Conservation (phyloP, 2,888 invertebrate species). For the Uropetala carovei region DNA sequence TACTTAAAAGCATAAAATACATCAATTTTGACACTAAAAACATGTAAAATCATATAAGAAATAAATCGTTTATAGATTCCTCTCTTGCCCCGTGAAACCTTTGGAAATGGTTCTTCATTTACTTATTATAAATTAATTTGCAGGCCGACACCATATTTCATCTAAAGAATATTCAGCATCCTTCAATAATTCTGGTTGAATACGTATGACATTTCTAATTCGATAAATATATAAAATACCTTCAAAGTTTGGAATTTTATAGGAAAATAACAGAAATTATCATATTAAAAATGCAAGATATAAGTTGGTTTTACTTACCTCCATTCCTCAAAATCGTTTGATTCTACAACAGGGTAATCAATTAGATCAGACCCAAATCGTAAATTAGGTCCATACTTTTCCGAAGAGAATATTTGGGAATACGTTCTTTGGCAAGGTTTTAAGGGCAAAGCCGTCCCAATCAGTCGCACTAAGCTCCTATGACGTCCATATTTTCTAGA, state of each 20-base stretch:
- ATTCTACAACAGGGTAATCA: background rate
- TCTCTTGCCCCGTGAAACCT: no score
- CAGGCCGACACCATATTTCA: no score
- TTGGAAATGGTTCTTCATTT: no score
- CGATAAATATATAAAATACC: background rate
- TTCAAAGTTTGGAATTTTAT: background rate
- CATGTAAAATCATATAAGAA: no score
- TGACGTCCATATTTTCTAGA: constrained; percentile 48
- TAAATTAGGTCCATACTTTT: background rate
- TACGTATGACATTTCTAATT: no score
- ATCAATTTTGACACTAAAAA: no score
- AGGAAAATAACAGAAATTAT: background rate
- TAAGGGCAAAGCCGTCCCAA: constrained; percentile 29
- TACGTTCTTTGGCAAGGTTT: constrained; percentile 42
- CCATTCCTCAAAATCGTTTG: constrained; percentile 1
- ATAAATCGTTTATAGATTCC: no score
- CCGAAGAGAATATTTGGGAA: constrained; percentile 30
- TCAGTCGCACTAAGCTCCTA: constrained; percentile 46
- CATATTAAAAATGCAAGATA: background rate
- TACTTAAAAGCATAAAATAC: no score
- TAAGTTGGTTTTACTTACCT: background rate
- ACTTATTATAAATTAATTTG: no score
- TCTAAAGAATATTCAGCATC: no score
- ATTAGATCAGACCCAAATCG: background rate
- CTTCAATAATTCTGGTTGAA: no score